Conservation (phyloP, 2,888 invertebrate species). For the Micoletzkya japonica region DNA sequence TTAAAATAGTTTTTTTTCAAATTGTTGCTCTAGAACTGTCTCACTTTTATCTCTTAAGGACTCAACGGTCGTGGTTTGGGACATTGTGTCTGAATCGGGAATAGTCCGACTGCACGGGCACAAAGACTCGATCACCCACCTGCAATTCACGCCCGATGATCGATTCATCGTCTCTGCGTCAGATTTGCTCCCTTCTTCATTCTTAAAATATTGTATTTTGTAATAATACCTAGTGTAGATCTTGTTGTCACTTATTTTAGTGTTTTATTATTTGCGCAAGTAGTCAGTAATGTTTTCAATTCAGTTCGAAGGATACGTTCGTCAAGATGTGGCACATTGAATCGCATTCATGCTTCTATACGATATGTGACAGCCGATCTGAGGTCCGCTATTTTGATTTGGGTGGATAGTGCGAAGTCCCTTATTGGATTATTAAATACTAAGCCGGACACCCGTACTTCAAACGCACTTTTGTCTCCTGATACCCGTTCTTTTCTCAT, state of each 20-base stretch:
- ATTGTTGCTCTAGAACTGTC: neutral
- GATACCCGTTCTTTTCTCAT: too few relatives aligned
- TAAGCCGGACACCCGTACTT: too few relatives aligned
- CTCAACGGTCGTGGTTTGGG: constrained; percentile 90
- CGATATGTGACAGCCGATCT: constrained; percentile 76
- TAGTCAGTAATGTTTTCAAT: neutral
- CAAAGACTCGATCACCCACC: constrained; percentile 83
- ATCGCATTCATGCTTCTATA: constrained; percentile 92
- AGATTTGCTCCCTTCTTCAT: constrained; percentile 15
- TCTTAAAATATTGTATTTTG: neutral
- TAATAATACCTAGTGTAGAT: neutral
- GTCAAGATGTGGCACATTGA: constrained; percentile 96
- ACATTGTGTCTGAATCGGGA: constrained; percentile 87
- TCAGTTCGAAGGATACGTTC: constrained; percentile 83
- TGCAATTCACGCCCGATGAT: constrained; percentile 64
- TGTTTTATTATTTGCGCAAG: neutral
- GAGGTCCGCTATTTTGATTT: constrained; percentile 68
- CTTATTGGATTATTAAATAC: neutral
- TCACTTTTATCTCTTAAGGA: constrained; percentile 69
- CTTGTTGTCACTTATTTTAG: neutral
- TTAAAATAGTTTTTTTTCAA: neutral
- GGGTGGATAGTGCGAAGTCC: neutral
- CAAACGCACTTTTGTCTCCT: too few relatives aligned
- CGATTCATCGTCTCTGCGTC: constrained; percentile 67
- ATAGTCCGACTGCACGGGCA: constrained; percentile 87